These are phyloP conservation scores for Agriopis aurantiaria DNA, from an alignment of 2,888 invertebrate genomes.

Conservation along the genomic window DNA sequence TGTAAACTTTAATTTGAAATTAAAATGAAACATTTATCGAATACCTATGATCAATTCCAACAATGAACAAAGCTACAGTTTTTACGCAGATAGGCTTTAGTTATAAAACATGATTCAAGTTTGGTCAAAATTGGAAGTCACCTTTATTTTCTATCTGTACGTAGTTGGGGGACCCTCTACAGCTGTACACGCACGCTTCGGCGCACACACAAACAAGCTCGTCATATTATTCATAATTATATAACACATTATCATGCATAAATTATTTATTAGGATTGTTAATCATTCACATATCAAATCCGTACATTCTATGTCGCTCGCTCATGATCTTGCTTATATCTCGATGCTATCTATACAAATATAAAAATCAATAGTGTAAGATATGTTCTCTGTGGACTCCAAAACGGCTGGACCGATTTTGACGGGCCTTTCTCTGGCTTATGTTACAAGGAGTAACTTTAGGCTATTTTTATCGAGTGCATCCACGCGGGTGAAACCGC, in stretches of 20 bases:
- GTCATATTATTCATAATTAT: slow-evolving; percentile 34
- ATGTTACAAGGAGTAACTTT: no score
- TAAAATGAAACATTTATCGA: neutral
- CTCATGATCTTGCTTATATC: slow-evolving; percentile 26
- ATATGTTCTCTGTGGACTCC: no score
- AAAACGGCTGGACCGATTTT: no score
- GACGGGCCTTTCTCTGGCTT: no score
- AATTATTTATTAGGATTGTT: slow-evolving; percentile 58
- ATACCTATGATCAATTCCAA: neutral
- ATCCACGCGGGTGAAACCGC: no score
- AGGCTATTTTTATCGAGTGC: no score
- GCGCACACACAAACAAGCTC: slow-evolving; percentile 44
- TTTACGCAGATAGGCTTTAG: neutral
- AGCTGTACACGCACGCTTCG: slow-evolving; percentile 38
- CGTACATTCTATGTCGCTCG: slow-evolving; percentile 49
- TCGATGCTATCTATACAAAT: no score
- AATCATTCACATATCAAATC: slow-evolving; percentile 55
- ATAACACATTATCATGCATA: slow-evolving; percentile 54
- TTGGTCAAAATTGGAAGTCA: slow-evolving; percentile 50
- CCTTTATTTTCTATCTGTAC: slow-evolving; percentile 27
- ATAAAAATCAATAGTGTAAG: no score
- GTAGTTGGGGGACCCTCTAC: slow-evolving; percentile 30
- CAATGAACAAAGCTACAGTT: neutral
- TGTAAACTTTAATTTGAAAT: neutral
- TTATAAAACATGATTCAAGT: slow-evolving; percentile 13